Evolutionary conservation across 2,888 invertebrate species (phyloP).

Genomic region (Drosophila yooni): DNA sequence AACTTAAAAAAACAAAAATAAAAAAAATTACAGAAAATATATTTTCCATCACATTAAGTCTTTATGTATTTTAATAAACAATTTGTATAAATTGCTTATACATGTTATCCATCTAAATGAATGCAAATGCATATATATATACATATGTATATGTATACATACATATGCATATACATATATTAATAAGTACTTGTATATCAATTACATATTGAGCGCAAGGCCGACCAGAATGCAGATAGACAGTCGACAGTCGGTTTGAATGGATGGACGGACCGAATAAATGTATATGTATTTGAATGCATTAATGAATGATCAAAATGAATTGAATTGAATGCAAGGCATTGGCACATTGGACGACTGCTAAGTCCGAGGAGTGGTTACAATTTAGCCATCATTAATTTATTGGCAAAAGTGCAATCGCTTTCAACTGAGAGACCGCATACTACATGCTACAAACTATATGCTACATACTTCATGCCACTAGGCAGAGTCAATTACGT

Average conservation of each 20-base stretch:
- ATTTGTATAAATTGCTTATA: slow-evolving; percentile 8
- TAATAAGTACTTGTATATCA: slow-evolving; percentile 52
- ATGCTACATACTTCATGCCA: neutral
- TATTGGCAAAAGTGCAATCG: slow-evolving; percentile 36
- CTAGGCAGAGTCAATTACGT: slow-evolving; percentile 65
- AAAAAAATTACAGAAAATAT: too few relatives aligned
- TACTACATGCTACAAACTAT: neutral
- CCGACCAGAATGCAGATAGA: slow-evolving; percentile 46
- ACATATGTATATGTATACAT: neutral
- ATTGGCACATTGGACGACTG: neutral
- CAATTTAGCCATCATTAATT: slow-evolving; percentile 37
- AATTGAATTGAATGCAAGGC: slow-evolving; percentile 39
- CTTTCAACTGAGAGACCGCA: slow-evolving; percentile 7
- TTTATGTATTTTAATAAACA: slow-evolving; percentile 4
- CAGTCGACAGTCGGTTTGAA: slow-evolving; percentile 12
- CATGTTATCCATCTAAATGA: neutral
- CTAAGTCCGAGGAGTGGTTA: neutral
- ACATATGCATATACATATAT: slow-evolving; percentile 8
- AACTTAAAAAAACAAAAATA: too few relatives aligned
- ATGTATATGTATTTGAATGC: slow-evolving; percentile 37
- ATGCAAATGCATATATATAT: neutral
- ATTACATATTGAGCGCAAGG: slow-evolving; percentile 76
- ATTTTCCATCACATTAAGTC: neutral
- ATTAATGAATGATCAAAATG: slow-evolving; percentile 57
- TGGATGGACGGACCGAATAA: slow-evolving; percentile 14